Conservation (phyloP, 2,797 vertebrate genomes). For the Sciurus carolinensis region DNA sequence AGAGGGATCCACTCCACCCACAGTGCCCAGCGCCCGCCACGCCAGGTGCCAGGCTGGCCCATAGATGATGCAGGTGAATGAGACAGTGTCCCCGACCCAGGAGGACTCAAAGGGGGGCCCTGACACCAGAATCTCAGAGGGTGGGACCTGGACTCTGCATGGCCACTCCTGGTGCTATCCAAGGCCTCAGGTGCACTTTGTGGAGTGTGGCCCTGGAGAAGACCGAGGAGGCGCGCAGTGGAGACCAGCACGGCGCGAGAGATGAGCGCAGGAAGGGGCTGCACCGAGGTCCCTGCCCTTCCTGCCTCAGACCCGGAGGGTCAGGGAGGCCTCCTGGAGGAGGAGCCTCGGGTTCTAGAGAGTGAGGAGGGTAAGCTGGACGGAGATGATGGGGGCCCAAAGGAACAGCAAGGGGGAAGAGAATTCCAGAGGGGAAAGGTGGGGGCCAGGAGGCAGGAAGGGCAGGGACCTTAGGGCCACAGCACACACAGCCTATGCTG, state of each 20-base stretch:
- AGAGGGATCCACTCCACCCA: not conserved
- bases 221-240: not conserved
- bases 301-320: not conserved
- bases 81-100: not conserved
- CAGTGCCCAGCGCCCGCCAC: fast-evolving
- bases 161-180: fast-evolving
- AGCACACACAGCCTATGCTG: no score
- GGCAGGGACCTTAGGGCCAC: no score
- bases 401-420: not conserved
- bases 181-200: fast-evolving
- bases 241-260: not conserved
- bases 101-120: not conserved
- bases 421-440: not conserved
- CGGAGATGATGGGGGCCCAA: not conserved
- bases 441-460: fast-evolving
- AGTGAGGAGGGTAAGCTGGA: no score
- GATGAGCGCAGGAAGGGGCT: no score
- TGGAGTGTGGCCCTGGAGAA: not conserved
- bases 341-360: fast-evolving
- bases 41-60: not conserved
- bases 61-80: fast-evolving
- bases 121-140: not conserved
- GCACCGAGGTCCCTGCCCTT: not conserved
- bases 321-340: not conserved
- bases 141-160: not conserved